Conservation (phyloP, 2,797 vertebrate genomes). For the Vespertilio murinus region DNA sequence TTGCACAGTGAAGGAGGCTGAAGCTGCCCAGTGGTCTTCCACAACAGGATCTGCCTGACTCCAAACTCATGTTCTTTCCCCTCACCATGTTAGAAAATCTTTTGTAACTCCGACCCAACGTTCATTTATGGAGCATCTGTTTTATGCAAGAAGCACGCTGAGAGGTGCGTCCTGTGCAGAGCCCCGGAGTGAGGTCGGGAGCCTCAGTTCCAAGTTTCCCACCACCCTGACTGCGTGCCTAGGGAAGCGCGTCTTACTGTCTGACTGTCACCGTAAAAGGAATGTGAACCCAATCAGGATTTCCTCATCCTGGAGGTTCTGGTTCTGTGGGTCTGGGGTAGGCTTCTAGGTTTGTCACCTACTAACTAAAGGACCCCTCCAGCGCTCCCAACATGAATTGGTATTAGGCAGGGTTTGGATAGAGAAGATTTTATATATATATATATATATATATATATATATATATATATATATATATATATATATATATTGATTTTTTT, state of each 20-base stretch:
- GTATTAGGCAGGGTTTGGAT: slow-evolving; percentile 4
- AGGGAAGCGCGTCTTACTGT: neutral
- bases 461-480: too few species aligned
- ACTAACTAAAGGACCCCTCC: slow-evolving; percentile 18
- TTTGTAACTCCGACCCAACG: neutral
- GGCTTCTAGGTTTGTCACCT: neutral
- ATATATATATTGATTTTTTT: too few species aligned
- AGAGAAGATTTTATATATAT: neutral
- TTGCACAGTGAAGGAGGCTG: slow-evolving; percentile 29
- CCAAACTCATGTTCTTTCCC: slow-evolving; percentile 27
- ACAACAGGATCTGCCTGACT: slow-evolving; percentile 9
- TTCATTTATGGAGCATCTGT: slow-evolving; percentile 26
- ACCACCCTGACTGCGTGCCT: neutral
- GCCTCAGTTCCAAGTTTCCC: slow-evolving; percentile 17
- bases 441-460: too few species aligned
- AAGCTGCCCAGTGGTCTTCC: slow-evolving; percentile 11
- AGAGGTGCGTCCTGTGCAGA: neutral
- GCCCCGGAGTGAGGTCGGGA: neutral
- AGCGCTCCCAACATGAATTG: slow-evolving; percentile 20
- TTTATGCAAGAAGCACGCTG: neutral
- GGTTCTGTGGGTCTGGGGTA: neutral
- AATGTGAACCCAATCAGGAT: slow-evolving; percentile 36
- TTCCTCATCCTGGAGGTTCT: slow-evolving; percentile 16
- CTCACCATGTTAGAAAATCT: slow-evolving; percentile 23
- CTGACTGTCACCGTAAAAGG: slow-evolving; percentile 24